A percentile compares a stretch with the other conserved stretches of the same genome.
phyloP scores from a whole-genome alignment of 1,140 invertebrate genomes.

The Cryptotermes secundus region DNA sequence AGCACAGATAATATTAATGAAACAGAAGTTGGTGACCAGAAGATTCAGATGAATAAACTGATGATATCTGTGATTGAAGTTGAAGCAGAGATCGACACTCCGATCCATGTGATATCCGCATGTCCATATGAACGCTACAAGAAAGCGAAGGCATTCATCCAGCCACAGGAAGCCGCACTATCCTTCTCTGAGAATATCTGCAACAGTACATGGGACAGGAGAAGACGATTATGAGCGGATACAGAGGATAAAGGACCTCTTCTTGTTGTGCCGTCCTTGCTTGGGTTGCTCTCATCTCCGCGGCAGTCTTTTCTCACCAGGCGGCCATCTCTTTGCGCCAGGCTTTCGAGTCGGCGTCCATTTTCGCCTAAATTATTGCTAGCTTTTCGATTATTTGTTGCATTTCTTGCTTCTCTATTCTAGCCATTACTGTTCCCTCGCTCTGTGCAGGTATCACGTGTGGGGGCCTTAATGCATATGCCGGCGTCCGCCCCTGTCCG shows the following conservation, averaged over 20 bases:
- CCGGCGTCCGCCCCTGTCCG: too few relatives aligned
- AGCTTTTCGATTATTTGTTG: too few relatives aligned
- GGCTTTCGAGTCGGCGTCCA: too few relatives aligned
- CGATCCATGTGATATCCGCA: slow-evolving; percentile 46
- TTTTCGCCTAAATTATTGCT: too few relatives aligned
- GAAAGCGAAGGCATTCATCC: slow-evolving; percentile 56
- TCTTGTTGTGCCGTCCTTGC: too few relatives aligned
- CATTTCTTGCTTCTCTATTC: too few relatives aligned
- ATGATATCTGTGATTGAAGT: not conserved
- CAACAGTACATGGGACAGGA: not conserved
- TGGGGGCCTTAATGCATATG: too few relatives aligned
- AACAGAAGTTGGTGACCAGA: slow-evolving; percentile 32
- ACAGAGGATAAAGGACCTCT: slow-evolving; percentile 30
- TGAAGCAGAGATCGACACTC: slow-evolving; percentile 35
- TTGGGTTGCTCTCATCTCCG: too few relatives aligned
- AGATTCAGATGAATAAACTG: not conserved
- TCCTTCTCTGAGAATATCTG: slow-evolving; percentile 22
- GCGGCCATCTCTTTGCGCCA: too few relatives aligned
- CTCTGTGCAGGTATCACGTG: too few relatives aligned
- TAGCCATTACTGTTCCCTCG: too few relatives aligned
- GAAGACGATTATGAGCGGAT: slow-evolving; percentile 23
- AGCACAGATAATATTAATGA: slow-evolving; percentile 25
- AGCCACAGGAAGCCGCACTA: slow-evolving; percentile 50
- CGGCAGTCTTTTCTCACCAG: too few relatives aligned
- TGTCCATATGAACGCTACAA: slow-evolving; percentile 62